These are phyloP conservation scores for Orthosia gracilis DNA, from an alignment of 2,888 invertebrate genomes.

Conservation along the genomic window DNA sequence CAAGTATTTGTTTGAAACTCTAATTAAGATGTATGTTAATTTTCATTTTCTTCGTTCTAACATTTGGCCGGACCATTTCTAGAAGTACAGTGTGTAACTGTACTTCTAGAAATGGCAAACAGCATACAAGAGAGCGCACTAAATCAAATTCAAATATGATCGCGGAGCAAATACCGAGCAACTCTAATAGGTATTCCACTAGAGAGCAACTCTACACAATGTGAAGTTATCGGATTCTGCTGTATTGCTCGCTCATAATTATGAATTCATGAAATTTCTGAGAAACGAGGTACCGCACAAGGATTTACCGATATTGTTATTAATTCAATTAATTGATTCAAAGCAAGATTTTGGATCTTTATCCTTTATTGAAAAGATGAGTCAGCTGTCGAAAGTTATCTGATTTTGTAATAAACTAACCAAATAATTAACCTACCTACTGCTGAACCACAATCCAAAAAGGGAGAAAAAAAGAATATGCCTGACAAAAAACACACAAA, in stretches of 20 bases:
- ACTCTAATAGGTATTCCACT: conserved; percentile 41
- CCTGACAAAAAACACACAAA: conserved; percentile 71
- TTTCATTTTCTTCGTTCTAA: conserved; percentile 17
- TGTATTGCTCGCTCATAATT: conserved; percentile 16
- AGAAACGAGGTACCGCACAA: conserved; percentile 1
- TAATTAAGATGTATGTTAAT: conserved; percentile 34
- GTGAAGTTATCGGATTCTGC: conserved; percentile 34
- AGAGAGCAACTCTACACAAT: conserved; percentile 39
- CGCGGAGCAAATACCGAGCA: conserved; percentile 17
- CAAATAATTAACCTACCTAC: conserved; percentile 30
- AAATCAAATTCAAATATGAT: conserved; percentile 43
- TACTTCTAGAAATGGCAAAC: no score
- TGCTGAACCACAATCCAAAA: conserved; percentile 22
- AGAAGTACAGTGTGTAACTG: no score
- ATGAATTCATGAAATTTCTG: conserved; percentile 14
- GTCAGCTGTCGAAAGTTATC: not conserved
- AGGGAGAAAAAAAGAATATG: conserved; percentile 67
- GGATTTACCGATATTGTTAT: not conserved
- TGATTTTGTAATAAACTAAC: not conserved
- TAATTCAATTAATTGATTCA: not conserved
- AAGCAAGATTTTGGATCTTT: not conserved
- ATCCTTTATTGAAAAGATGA: not conserved
- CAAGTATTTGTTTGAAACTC: conserved; percentile 36
- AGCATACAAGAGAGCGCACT: conserved; percentile 27
- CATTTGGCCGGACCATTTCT: not conserved